Conservation (phyloP, 2,113 vertebrate genomes). For the Psilopogon haemacephalus region DNA sequence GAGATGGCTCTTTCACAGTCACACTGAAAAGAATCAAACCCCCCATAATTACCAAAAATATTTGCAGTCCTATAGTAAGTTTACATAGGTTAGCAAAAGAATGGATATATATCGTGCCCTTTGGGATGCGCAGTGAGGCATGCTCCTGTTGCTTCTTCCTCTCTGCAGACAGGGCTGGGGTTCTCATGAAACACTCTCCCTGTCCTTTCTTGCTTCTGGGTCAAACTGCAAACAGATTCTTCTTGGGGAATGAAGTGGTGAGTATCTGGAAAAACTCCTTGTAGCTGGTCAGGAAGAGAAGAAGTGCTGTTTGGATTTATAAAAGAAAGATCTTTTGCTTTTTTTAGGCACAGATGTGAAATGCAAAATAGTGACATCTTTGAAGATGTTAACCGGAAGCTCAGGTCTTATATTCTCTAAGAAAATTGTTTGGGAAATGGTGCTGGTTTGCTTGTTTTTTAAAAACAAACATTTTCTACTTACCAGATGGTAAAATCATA, state of each 20-base stretch:
- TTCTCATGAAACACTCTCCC: neutral
- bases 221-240: neutral
- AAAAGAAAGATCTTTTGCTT: neutral
- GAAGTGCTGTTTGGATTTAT: neutral
- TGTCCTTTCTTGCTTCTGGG: neutral
- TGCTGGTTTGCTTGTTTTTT: neutral
- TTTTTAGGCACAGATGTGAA: neutral
- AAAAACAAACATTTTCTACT: conserved; percentile 10
- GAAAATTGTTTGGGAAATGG: neutral
- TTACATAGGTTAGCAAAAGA: neutral
- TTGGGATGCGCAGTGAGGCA: neutral
- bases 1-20: neutral
- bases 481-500: conserved; percentile 23
- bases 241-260: neutral
- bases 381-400: neutral
- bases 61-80: neutral
- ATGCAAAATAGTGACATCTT: neutral
- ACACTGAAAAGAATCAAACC: neutral
- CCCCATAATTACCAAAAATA: neutral
- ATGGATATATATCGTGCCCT: accelerated
- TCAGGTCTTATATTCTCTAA: neutral
- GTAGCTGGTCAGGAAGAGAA: neutral
- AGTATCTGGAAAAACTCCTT: neutral
- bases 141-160: neutral
- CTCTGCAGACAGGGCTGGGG: neutral